Percentiles rank a stretch among this genome's conserved stretches.
These are phyloP conservation scores for Nothoprocta pentlandii DNA, from an alignment of 2,113 vertebrate genomes.

Conservation along the genomic window DNA sequence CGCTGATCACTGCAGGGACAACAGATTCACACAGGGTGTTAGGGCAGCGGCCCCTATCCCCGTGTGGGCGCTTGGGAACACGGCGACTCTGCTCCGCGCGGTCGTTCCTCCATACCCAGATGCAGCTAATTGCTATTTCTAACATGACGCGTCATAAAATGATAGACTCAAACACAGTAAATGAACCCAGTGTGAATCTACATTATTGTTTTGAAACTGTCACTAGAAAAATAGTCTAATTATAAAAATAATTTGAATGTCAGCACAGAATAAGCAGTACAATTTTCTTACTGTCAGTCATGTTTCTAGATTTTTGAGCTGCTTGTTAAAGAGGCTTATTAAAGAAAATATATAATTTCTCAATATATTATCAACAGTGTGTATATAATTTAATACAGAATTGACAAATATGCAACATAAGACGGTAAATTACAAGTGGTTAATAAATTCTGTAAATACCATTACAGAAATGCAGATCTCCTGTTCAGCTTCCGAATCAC, in stretches of 20 bases:
- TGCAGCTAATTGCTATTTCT: background rate
- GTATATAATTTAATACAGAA: background rate
- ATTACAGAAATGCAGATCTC: background rate
- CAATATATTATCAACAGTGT: background rate
- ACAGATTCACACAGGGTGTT: accelerated
- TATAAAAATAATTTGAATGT: constrained; percentile 30
- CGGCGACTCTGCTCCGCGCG: background rate
- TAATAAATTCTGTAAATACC: background rate
- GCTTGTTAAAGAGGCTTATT: background rate
- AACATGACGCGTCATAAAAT: background rate
- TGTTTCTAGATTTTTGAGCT: background rate
- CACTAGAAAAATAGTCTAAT: constrained; percentile 65
- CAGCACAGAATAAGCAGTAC: background rate
- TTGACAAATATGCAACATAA: background rate
- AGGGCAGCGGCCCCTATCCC: background rate
- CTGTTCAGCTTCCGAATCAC: background rate
- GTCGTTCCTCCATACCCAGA: background rate
- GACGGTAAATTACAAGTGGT: background rate
- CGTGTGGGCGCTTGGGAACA: background rate
- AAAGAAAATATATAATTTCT: background rate
- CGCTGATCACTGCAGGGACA: background rate
- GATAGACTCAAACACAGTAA: background rate
- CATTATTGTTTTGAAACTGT: background rate
- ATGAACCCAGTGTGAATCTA: background rate
- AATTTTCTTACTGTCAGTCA: background rate